These are phyloP conservation scores for Diaperis boleti DNA, from an alignment of 2,888 invertebrate species.

Conservation along the genomic window DNA sequence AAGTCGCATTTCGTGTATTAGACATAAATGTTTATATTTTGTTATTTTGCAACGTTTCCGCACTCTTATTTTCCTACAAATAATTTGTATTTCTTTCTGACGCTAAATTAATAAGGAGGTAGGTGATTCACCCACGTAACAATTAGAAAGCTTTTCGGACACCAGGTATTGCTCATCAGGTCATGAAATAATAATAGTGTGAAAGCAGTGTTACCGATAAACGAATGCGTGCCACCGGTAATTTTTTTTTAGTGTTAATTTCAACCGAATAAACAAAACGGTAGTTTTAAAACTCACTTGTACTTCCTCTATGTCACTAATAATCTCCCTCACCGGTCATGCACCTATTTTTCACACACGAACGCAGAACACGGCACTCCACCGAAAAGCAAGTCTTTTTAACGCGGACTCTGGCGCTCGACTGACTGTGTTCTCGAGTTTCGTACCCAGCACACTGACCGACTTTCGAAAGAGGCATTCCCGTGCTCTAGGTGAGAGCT, in stretches of 20 bases:
- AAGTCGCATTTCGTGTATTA: too few relatives aligned
- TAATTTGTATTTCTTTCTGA: too few relatives aligned
- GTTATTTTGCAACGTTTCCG: too few relatives aligned
- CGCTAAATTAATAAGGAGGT: too few relatives aligned
- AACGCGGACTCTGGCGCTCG: slow-evolving; percentile 34
- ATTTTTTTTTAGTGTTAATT: too few relatives aligned
- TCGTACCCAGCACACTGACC: slow-evolving; percentile 59
- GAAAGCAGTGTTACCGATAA: slow-evolving; percentile 7
- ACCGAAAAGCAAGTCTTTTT: slow-evolving; percentile 15
- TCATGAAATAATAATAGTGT: background rate
- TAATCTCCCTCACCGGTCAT: too few relatives aligned
- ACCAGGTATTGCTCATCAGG: slow-evolving; percentile 11
- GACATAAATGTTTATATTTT: too few relatives aligned
- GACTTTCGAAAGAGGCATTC: slow-evolving; percentile 61
- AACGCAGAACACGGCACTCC: slow-evolving; percentile 7
- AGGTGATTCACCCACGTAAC: slow-evolving; percentile 17
- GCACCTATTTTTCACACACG: slow-evolving; percentile 13
- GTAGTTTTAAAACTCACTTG: too few relatives aligned
- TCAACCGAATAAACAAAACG: too few relatives aligned
- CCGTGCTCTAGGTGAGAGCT: slow-evolving; percentile 58
- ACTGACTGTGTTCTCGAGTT: slow-evolving; percentile 43
- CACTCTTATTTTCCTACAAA: too few relatives aligned
- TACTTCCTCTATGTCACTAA: too few relatives aligned
- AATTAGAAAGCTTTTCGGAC: slow-evolving; percentile 7
- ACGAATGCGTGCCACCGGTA: too few relatives aligned